Evolutionary conservation across 1,140 invertebrate genomes (phyloP).

Genomic region (Lepidurus arcticus): DNA sequence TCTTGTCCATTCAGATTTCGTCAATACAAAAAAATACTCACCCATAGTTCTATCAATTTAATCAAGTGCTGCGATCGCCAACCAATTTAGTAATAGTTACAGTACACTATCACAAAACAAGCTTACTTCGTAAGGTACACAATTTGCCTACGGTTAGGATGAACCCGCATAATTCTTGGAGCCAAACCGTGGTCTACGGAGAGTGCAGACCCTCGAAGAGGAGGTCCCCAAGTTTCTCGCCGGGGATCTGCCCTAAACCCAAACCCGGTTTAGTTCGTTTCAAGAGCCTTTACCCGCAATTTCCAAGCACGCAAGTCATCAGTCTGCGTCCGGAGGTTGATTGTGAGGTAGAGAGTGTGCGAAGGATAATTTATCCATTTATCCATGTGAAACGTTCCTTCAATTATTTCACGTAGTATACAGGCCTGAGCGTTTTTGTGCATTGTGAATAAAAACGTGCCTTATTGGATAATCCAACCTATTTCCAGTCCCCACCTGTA

Average conservation of each 20-base stretch:
- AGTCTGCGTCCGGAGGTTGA: background rate
- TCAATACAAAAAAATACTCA: too few relatives aligned
- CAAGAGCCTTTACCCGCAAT: conserved; percentile 11
- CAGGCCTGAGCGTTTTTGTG: too few relatives aligned
- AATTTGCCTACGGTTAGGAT: background rate
- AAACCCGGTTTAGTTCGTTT: conserved; percentile 1
- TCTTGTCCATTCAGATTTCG: too few relatives aligned
- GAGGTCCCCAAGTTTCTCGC: background rate
- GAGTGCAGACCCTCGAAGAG: background rate
- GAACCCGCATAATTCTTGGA: background rate
- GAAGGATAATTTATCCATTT: background rate
- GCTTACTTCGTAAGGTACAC: background rate
- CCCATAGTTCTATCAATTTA: too few relatives aligned
- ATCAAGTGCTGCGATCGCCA: too few relatives aligned
- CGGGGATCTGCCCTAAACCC: conserved; percentile 1
- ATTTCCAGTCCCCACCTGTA: too few relatives aligned
- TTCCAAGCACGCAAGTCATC: background rate
- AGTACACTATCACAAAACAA: too few relatives aligned
- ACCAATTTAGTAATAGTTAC: too few relatives aligned
- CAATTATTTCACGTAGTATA: background rate
- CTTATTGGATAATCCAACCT: too few relatives aligned
- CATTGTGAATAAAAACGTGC: too few relatives aligned
- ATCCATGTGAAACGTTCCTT: background rate
- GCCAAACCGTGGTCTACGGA: background rate
- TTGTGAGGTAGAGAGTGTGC: background rate